Evolutionary conservation across 2,888 invertebrate species (phyloP).

Genomic region (Pammene aurita): DNA sequence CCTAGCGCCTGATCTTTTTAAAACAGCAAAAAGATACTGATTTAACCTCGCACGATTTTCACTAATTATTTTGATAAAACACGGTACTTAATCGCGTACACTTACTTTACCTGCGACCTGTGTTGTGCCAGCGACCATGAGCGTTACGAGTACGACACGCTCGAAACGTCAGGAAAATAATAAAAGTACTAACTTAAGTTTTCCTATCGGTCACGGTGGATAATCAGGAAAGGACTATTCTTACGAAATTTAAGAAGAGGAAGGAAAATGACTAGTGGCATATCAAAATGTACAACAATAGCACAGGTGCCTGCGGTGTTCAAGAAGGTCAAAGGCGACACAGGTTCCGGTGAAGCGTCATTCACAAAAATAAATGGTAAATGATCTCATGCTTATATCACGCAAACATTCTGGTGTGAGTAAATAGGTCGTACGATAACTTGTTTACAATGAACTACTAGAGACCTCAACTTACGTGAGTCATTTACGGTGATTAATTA

Average conservation of each 20-base stretch:
- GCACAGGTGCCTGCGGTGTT: neutral
- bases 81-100: too few species aligned
- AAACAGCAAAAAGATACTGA: too few species aligned
- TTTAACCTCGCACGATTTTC: too few species aligned
- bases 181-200: too few species aligned
- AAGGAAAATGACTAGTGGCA: neutral
- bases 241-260: neutral
- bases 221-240: too few species aligned
- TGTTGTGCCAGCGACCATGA: too few species aligned
- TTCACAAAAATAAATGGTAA: slow-evolving; percentile 21
- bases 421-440: slow-evolving; percentile 13
- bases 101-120: too few species aligned
- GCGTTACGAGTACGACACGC: too few species aligned
- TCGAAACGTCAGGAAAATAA: too few species aligned
- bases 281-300: neutral
- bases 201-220: too few species aligned
- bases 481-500: slow-evolving; percentile 17
- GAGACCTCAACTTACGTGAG: slow-evolving; percentile 3
- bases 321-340: slow-evolving; percentile 15
- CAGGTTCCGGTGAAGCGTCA: slow-evolving; percentile 10
- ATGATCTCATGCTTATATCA: slow-evolving; percentile 20
- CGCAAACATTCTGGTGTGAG: slow-evolving; percentile 1
- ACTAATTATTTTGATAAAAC: too few species aligned
- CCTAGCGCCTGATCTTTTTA: too few species aligned
- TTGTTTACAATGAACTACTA: slow-evolving; percentile 14